Conservation (phyloP, 2,888 invertebrate genomes). For the Andricus curvator region DNA sequence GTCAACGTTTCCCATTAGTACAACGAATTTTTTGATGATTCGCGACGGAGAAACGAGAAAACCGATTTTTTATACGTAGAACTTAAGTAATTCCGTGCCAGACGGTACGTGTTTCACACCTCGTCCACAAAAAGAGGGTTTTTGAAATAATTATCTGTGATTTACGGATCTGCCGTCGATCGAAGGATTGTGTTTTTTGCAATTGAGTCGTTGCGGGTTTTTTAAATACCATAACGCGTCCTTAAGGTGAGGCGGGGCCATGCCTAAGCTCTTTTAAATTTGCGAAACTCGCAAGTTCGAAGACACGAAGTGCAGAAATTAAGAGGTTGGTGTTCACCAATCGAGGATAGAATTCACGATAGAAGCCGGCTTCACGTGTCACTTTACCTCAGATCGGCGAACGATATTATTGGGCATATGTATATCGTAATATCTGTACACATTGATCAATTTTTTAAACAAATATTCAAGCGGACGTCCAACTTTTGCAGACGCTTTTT, state of each 20-base stretch:
- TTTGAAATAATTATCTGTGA: slow-evolving; percentile 66
- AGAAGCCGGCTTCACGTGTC: slow-evolving; percentile 36
- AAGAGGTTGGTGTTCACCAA: neutral
- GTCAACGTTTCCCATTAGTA: slow-evolving; percentile 30
- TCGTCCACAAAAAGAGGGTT: slow-evolving; percentile 46
- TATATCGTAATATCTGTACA: slow-evolving; percentile 44
- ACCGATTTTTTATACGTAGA: slow-evolving; percentile 71
- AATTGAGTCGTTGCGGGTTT: slow-evolving; percentile 21
- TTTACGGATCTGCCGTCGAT: slow-evolving; percentile 51
- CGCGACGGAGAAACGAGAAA: slow-evolving; percentile 8
- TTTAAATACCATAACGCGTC: slow-evolving; percentile 23
- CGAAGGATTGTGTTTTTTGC: slow-evolving; percentile 27
- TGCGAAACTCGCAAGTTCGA: slow-evolving; percentile 33
- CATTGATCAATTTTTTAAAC: slow-evolving; percentile 45
- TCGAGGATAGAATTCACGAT: slow-evolving; percentile 10
- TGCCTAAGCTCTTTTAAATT: slow-evolving; percentile 40
- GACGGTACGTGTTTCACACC: slow-evolving; percentile 49
- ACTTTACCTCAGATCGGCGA: neutral
- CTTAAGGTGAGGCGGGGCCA: slow-evolving; percentile 38
- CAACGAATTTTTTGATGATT: slow-evolving; percentile 43
- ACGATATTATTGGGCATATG: slow-evolving; percentile 44
- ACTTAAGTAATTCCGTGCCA: slow-evolving; percentile 72
- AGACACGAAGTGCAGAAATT: slow-evolving; percentile 24
- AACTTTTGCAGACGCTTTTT: slow-evolving; percentile 52
- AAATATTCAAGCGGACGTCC: slow-evolving; percentile 51